Evolutionary conservation across 2,888 invertebrate species (phyloP), one percentile per base, ranked within the genome.

Genomic region (Cryptosula pallasiana): DNA sequence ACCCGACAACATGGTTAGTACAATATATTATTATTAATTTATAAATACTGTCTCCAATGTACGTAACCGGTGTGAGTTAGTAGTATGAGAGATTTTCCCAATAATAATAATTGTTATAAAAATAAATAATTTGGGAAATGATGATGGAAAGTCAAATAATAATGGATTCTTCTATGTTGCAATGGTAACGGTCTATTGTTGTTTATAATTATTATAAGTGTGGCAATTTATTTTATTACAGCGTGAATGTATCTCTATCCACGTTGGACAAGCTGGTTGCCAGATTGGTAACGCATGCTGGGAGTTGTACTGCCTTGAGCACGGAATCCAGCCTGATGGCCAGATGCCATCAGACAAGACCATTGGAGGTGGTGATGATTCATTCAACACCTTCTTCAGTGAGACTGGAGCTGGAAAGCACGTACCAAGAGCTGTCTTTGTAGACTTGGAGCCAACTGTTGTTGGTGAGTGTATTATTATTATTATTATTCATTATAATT

Each of bases 381-480:
- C 92, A 74, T 95, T 93, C 88, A 94, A 93, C 79, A 95, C 85
- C 35, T 85, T 86, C 77, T 85, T 85, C 79, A 80, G 81, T 72
- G 94, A 95, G 86, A 95, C 94, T 74, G 93, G 93, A 70, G 91
- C 93, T 54, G 95, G 94, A 81, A 95, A 95, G 83, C 94, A 95
- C 83, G 94, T 95, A n/a, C 95, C 95, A 69, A 88, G 94, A 78
- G 76, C 76, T 94, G 93, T 95, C 73, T 95, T 95, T 81, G 93
- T 95, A 13, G 95, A 95, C 86, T 87, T 95, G 84, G 95, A 95
- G 86, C 95, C 95, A 75, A 94, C 95, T 77, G 95, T 95, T 81
- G 93, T 95, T 76, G 92, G 91, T 89, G 81, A 87, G 72, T 35
- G 45, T 45, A 5, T 57, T 25, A 9, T 57, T 57, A 23, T 9